Evolutionary conservation across 2,797 vertebrate genomes (phyloP), one percentile per base, ranked within the genome.

Genomic region (Chanos chanos): DNA sequence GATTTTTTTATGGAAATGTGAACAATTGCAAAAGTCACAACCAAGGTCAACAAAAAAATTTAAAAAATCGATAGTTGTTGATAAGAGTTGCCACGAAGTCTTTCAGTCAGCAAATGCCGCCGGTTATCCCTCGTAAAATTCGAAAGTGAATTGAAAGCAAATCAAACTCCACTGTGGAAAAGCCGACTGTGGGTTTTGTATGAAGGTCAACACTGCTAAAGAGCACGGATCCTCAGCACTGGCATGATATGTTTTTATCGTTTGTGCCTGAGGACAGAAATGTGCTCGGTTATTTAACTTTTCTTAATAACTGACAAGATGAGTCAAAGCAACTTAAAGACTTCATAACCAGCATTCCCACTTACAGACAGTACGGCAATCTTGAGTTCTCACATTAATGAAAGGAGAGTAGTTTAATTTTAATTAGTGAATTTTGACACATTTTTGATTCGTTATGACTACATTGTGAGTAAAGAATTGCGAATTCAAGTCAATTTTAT

Each of bases 71-170:
- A 61, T 30, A 25, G 33, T 41, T 27, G 5, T 54, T 5, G 12
- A 48, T 34, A 39, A 47, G 33, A 25, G 34, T 40, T 61, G 12
- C 6, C 31, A 60, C 9, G 43, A 30, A 53, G 52, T 45, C 5
- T 61, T 41, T 55, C n/a, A 53, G 19, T 47, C 19, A 34, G 24
- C 19, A 41, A 16, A 10, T 33, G 34, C 64, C 16, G 6, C 18
- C 55, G 50, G 43, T 57, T 16, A 34, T 15, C 47, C 41, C n/a
- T 10, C 53, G 6, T 33, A 40, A 39, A 50, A 41, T 47, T 53
- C 40, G 8, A 39, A 13, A 40, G 34, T 54, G 67, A 61, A 60
- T 49, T 54, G 50, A 55, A 61, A 54, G 43, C 34, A 48, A 55
- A 61, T 67, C 50, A 61, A 31, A 28, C 21, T 31, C 27, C 25